Evolutionary conservation across 2,113 vertebrate genomes (phyloP), one percentile per base, ranked within the genome.

Genomic region (Hyperoodon ampullatus): DNA sequence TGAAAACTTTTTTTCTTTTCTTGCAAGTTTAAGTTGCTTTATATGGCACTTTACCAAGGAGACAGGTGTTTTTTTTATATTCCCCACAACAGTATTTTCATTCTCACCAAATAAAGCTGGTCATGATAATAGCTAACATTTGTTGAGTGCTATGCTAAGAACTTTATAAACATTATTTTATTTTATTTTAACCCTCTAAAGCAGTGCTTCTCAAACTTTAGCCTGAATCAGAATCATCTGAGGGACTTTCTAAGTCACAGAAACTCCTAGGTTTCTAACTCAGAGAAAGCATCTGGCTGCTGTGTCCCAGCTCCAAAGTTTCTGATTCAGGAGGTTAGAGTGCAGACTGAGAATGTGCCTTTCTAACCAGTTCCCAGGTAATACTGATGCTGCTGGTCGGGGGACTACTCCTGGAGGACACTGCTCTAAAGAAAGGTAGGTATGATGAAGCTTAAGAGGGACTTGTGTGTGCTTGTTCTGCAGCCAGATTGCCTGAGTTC

Each of bases 81-180:
- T 97, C 60, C 70, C 53, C 82, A 66, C 70, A 63, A 95, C 2
- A n/a, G 74, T 78, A 65, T 85, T 86, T 61, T 60, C 30, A 35
- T 50, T 88, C 77, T 77, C 95, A 90, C 89, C 74, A 94, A 83
- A 93, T 75, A 81, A 92, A 96, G 81, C 91, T 60, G 60, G 84
- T 82, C 66, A 61, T 75, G 85, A 95, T 65, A 95, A 88, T 55
- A 94, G 30, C 53, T 42, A 78, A 78, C 66, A 89, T 81, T 89
- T 87, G 94, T 82, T 72, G 33, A 95, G 95, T 30, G 24, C 44
- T 35, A 28, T 68, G 81, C 71, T 21, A 21, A 93, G 88, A 96
- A 68, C 88, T 92, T 71, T 66, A 65, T 72, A 93, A 84, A 58
- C 33, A 61, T 68, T 78, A 39, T 94, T 96, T 83, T 78, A 39